These are phyloP conservation scores for Paramuricea clavata DNA, from an alignment of 92 coral and sea anemone genomes.

Conservation along the genomic window DNA sequence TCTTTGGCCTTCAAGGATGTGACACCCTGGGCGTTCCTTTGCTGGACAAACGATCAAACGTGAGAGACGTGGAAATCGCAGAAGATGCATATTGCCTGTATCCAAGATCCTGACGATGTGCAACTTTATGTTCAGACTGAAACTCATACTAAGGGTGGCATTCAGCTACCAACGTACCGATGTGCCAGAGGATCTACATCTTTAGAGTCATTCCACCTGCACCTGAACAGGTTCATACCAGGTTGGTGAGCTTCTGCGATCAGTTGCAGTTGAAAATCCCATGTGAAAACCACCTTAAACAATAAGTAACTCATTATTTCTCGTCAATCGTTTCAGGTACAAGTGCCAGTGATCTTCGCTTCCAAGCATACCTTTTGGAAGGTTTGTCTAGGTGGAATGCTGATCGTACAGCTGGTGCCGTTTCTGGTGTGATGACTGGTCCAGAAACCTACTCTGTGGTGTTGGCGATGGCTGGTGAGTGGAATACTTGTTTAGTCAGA, in stretches of 20 bases:
- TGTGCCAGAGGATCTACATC: conserved; percentile 68
- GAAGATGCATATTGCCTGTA: conserved; percentile 61
- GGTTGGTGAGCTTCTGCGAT: conserved; percentile 39
- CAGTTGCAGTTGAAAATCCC: too few relatives aligned
- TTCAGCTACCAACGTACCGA: background rate
- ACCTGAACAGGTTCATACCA: conserved; percentile 68
- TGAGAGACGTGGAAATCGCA: conserved; percentile 71
- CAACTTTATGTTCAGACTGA: conserved; percentile 69
- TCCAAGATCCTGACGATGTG: conserved; percentile 76
- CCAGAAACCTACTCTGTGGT: conserved; percentile 47
- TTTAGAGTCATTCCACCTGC: conserved; percentile 74
- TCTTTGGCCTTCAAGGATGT: conserved; percentile 60
- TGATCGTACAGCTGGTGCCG: conserved; percentile 58
- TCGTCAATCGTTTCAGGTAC: conserved; percentile 42
- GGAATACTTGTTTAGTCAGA: conserved; percentile 59
- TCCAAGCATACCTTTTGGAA: conserved; percentile 77
- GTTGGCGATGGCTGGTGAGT: conserved; percentile 50
- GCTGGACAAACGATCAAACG: conserved; percentile 50
- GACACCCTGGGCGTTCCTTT: conserved; percentile 70
- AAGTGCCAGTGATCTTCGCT: conserved; percentile 68
- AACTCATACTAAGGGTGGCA: conserved; percentile 52
- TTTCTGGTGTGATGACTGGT: background rate
- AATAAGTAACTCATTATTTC: background rate
- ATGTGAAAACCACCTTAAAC: background rate
- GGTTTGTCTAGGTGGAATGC: conserved; percentile 65